These are phyloP conservation scores for Psittacula derbiana DNA, from an alignment of 2,797 vertebrate genomes.

Conservation along the genomic window DNA sequence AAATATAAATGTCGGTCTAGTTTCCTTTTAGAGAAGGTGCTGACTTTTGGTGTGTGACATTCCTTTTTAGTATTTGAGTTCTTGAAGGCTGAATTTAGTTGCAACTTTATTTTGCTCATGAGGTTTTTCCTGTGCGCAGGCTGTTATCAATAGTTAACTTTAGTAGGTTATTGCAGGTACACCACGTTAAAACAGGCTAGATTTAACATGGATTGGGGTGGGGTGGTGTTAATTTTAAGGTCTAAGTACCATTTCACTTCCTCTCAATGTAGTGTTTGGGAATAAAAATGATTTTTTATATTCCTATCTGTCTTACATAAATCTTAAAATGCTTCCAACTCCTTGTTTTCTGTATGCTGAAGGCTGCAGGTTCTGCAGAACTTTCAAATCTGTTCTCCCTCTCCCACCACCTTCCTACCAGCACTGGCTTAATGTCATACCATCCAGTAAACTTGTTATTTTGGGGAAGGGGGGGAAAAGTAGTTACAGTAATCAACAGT, in stretches of 20 bases:
- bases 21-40: not conserved
- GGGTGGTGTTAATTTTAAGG: fast-evolving
- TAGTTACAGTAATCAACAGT: not conserved
- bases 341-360: not conserved
- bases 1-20: not conserved
- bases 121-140: not conserved
- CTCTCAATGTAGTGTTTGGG: not conserved
- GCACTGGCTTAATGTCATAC: not conserved
- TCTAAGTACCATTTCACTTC: not conserved
- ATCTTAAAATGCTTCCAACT: not conserved
- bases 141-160: not conserved
- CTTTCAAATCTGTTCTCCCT: not conserved
- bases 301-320: not conserved
- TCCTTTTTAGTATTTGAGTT: not conserved
- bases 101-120: not conserved
- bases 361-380: not conserved
- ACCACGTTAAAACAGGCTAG: not conserved
- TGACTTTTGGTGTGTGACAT: not conserved
- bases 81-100: not conserved
- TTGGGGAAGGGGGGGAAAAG: not conserved
- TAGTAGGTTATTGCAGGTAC: not conserved
- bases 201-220: not conserved
- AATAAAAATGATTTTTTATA: not conserved
- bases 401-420: not conserved
- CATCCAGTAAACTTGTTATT: not conserved